Evolutionary conservation across 2,113 vertebrate genomes (phyloP).

Genomic region (Motacilla tschutschensis): DNA sequence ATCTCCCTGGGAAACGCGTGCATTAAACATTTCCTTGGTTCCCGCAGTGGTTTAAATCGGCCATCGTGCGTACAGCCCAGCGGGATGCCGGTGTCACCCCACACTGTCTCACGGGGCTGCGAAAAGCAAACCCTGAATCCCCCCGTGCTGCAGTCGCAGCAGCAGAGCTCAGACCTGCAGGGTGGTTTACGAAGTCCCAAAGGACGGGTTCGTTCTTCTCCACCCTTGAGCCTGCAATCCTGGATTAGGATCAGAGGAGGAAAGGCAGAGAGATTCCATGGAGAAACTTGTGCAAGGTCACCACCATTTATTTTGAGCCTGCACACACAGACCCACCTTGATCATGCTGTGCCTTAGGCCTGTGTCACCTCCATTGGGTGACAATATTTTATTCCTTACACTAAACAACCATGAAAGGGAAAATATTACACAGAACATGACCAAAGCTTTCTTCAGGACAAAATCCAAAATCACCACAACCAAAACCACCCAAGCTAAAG

Average conservation of each 20-base stretch:
- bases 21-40: accelerated
- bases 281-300: neutral
- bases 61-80: accelerated
- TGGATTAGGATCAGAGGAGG: neutral
- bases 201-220: neutral
- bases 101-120: accelerated
- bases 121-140: neutral
- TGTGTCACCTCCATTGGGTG: neutral
- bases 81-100: neutral
- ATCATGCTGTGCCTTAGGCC: neutral
- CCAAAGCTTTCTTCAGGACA: neutral
- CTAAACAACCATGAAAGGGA: neutral
- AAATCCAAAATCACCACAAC: neutral
- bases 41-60: neutral
- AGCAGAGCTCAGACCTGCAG: neutral
- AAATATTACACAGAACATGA: neutral
- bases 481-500: neutral
- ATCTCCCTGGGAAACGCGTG: accelerated
- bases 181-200: neutral
- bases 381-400: neutral
- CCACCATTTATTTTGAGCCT: neutral
- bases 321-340: neutral
- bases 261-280: neutral
- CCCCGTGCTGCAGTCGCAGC: neutral
- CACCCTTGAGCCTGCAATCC: neutral